phyloP scores from a whole-genome alignment of 2,888 invertebrate genomes.

The Sarcophaga subvicina region DNA sequence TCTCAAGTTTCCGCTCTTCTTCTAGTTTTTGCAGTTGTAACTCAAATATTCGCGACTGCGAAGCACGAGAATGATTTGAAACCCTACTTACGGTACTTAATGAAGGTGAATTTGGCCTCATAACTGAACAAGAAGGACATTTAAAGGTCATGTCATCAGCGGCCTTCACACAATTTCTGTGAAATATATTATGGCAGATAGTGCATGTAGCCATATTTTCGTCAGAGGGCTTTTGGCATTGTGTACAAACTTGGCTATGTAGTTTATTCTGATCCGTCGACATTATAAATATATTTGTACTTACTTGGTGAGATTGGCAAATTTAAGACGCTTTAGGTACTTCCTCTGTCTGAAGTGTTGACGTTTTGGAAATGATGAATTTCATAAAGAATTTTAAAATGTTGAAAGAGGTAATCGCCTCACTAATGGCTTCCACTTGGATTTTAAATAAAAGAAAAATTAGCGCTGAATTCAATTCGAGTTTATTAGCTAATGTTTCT shows the following conservation, averaged over 20 bases:
- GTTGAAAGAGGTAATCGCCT: too few relatives aligned
- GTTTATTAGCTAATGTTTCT: too few relatives aligned
- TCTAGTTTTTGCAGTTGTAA: conserved; percentile 14
- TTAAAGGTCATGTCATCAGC: background rate
- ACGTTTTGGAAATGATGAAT: too few relatives aligned
- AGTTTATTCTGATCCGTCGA: too few relatives aligned
- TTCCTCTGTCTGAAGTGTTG: too few relatives aligned
- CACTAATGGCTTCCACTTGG: too few relatives aligned
- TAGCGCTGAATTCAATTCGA: too few relatives aligned
- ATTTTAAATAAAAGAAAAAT: too few relatives aligned
- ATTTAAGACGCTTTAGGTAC: background rate
- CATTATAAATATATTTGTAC: too few relatives aligned
- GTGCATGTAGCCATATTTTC: conserved; percentile 20
- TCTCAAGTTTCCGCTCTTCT: conserved; percentile 28
- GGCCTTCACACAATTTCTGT: conserved; percentile 22
- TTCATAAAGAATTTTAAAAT: too few relatives aligned
- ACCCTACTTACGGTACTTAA: conserved; percentile 7
- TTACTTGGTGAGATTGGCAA: conserved; percentile 9
- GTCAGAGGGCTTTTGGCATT: conserved; percentile 31
- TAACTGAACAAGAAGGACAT: conserved; percentile 12
- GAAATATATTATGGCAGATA: conserved; percentile 21
- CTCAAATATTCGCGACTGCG: conserved; percentile 8
- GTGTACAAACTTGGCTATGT: background rate
- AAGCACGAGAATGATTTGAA: too few relatives aligned
- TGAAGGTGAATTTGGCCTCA: conserved; percentile 15